Evolutionary conservation across 2,113 vertebrate species (phyloP).

Genomic region (Megaptera novaeangliae): DNA sequence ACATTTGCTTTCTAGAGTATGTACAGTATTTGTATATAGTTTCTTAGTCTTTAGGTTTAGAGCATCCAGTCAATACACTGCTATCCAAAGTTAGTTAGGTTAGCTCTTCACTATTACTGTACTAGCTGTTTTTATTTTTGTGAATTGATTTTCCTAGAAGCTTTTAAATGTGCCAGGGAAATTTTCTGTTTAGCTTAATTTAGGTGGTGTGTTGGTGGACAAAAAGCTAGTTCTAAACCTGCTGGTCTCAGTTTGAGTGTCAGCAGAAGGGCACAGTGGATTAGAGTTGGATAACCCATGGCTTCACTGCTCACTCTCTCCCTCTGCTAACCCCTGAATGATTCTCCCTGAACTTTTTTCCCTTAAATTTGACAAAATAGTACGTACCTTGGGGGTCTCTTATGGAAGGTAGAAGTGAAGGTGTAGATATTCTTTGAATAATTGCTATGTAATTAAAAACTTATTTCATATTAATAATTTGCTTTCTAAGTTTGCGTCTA

Average conservation of each 20-base stretch:
- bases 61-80: neutral
- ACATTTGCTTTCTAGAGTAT: neutral
- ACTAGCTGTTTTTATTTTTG: neutral
- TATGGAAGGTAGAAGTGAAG: neutral
- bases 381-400: neutral
- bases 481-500: neutral
- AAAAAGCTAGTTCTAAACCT: neutral
- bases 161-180: neutral
- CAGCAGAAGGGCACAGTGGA: neutral
- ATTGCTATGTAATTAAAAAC: neutral
- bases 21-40: neutral
- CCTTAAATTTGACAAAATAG: neutral
- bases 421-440: neutral
- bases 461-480: neutral
- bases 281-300: neutral
- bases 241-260: neutral
- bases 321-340: rapidly evolving
- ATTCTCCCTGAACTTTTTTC: neutral
- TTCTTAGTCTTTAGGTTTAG: neutral
- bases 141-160: neutral
- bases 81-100: neutral
- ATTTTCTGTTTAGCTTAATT: neutral
- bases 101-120: neutral
- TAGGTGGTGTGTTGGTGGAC: neutral
- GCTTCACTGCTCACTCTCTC: neutral